Evolutionary conservation across 2,113 vertebrate genomes (phyloP).

Genomic region (Anarhynchus alexandrinus): DNA sequence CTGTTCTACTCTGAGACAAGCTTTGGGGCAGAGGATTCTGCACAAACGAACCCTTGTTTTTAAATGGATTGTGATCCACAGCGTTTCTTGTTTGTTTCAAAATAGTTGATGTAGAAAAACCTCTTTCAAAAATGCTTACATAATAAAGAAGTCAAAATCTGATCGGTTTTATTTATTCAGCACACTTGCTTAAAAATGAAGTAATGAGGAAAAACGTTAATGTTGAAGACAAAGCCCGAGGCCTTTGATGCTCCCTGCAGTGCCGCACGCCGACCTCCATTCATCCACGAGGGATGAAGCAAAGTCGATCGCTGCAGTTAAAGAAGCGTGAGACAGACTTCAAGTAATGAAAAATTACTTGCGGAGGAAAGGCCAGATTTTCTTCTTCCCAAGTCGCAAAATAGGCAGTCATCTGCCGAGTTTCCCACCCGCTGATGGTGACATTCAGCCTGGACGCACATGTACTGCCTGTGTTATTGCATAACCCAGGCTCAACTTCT

Average conservation of each 20-base stretch:
- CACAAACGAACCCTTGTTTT: accelerated
- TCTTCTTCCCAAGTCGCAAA: background rate
- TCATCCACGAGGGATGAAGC: background rate
- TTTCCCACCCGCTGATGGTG: background rate
- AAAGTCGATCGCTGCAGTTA: background rate
- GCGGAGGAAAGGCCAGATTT: background rate
- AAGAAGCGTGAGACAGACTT: background rate
- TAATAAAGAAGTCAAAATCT: background rate
- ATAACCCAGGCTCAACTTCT: background rate
- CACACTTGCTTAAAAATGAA: background rate
- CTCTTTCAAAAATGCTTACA: background rate
- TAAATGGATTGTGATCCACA: background rate
- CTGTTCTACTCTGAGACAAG: background rate
- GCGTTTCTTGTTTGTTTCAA: background rate
- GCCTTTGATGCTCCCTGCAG: background rate
- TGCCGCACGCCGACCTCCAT: background rate
- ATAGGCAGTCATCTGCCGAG: background rate
- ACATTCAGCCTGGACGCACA: no score
- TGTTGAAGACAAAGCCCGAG: background rate
- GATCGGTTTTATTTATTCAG: background rate
- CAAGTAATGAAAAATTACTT: background rate
- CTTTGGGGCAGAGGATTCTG: background rate
- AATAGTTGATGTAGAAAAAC: background rate
- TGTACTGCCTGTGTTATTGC: accelerated
- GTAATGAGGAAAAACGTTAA: background rate